Evolutionary conservation across 2,888 invertebrate species (phyloP).

Genomic region (Chrysopilus asiliformis): DNA sequence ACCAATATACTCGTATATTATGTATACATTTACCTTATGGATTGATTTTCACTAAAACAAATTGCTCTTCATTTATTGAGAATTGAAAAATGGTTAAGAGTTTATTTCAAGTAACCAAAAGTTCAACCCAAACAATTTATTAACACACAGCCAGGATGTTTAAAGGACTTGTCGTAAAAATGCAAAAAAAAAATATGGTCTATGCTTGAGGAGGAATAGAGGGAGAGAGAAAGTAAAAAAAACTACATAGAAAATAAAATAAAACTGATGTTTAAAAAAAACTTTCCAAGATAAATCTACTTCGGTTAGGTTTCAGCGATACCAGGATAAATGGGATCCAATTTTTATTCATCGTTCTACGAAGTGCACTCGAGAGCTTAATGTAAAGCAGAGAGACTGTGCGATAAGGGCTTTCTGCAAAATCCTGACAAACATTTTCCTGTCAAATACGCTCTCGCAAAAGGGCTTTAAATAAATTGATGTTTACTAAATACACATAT

Average conservation of each 20-base stretch:
- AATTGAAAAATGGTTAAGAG: not conserved
- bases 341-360: conserved; percentile 12
- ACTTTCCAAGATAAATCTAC: conserved; percentile 9
- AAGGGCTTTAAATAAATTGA: no score
- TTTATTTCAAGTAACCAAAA: conserved; percentile 11
- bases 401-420: not conserved
- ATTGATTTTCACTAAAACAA: conserved; percentile 10
- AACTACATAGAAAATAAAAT: not conserved
- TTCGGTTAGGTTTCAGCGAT: conserved; percentile 11
- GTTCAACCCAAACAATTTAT: conserved; percentile 12
- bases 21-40: not conserved
- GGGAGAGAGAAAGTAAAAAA: not conserved
- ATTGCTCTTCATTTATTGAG: conserved; percentile 10
- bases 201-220: no score
- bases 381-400: no score
- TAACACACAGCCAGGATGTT: conserved; percentile 7
- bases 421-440: not conserved
- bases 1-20: no score
- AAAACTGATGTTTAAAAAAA: not conserved
- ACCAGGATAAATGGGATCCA: conserved; percentile 10
- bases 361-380: conserved; percentile 7
- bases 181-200: no score
- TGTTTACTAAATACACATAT: no score
- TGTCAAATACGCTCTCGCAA: no score
- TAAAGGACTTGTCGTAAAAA: conserved; percentile 1